These are phyloP conservation scores for Dicycla oo DNA, from an alignment of 2,888 invertebrate species.

Conservation along the genomic window DNA sequence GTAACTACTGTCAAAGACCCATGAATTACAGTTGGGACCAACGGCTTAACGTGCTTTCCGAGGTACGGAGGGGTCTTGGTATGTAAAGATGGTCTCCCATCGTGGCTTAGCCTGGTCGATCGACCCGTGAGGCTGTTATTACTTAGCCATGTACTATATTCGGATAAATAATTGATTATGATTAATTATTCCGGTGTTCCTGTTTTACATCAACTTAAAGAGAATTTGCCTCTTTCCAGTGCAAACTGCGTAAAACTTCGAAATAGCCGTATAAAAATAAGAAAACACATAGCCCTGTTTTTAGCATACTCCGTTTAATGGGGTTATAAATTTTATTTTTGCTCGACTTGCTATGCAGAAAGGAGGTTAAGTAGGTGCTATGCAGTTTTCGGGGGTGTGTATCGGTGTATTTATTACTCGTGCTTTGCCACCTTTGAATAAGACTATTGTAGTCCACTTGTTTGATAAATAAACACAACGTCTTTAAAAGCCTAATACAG, in stretches of 20 bases:
- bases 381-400: conserved; percentile 39
- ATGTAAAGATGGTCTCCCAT: too few species aligned
- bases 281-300: conserved; percentile 16
- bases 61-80: too few species aligned
- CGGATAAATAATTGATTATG: too few species aligned
- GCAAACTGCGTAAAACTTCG: conserved; percentile 33
- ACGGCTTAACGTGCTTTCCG: too few species aligned
- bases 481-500: not conserved
- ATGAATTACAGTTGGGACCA: too few species aligned
- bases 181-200: not conserved
- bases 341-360: conserved; percentile 42
- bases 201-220: conserved; percentile 19
- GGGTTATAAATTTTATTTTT: conserved; percentile 58
- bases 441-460: not conserved
- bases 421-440: conserved; percentile 15
- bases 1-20: too few species aligned
- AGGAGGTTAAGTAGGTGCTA: conserved; percentile 59
- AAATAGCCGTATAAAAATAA: conserved; percentile 45
- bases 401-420: conserved; percentile 47
- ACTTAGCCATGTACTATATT: too few species aligned
- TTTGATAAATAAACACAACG: not conserved
- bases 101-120: too few species aligned
- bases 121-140: too few species aligned
- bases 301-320: conserved; percentile 50
- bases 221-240: conserved; percentile 6